These are phyloP conservation scores for Chydorus sphaericus DNA, from an alignment of 2,888 invertebrate species.

Conservation along the genomic window DNA sequence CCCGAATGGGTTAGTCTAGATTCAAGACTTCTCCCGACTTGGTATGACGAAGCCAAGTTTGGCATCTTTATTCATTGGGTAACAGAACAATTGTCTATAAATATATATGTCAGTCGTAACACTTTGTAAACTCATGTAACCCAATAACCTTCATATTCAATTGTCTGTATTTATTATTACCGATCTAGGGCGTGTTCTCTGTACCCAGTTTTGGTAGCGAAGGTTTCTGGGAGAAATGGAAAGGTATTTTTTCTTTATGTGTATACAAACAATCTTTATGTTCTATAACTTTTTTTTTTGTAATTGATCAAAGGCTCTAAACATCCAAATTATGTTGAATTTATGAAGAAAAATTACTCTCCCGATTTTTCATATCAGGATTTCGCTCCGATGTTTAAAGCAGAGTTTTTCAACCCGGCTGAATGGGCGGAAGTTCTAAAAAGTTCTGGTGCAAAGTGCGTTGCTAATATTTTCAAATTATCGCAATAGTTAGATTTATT, in stretches of 20 bases:
- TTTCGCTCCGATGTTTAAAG: constrained; percentile 74
- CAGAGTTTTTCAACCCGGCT: constrained; percentile 72
- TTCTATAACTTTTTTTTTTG: too few relatives aligned
- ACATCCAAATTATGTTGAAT: constrained; percentile 30
- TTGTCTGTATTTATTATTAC: too few relatives aligned
- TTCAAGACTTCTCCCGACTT: constrained; percentile 58
- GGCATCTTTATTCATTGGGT: constrained; percentile 91
- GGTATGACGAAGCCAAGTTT: constrained; percentile 81
- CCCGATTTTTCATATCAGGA: constrained; percentile 81
- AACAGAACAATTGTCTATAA: too few relatives aligned
- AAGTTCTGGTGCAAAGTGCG: constrained; percentile 73
- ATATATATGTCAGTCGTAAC: too few relatives aligned
- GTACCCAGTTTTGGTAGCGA: constrained; percentile 70
- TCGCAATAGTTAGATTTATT: too few relatives aligned
- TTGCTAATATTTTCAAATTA: not conserved
- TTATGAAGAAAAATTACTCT: constrained; percentile 68
- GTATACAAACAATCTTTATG: not conserved
- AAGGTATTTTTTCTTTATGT: constrained; percentile 39
- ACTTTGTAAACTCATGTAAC: too few relatives aligned
- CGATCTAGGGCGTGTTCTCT: constrained; percentile 79
- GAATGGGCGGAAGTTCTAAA: constrained; percentile 71
- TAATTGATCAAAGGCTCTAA: not conserved
- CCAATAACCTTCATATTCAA: too few relatives aligned
- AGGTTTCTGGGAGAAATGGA: constrained; percentile 86
- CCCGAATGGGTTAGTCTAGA: constrained; percentile 78